These are phyloP conservation scores for Rhynchonycteris naso DNA, from an alignment of 2,797 vertebrate genomes.

Conservation along the genomic window DNA sequence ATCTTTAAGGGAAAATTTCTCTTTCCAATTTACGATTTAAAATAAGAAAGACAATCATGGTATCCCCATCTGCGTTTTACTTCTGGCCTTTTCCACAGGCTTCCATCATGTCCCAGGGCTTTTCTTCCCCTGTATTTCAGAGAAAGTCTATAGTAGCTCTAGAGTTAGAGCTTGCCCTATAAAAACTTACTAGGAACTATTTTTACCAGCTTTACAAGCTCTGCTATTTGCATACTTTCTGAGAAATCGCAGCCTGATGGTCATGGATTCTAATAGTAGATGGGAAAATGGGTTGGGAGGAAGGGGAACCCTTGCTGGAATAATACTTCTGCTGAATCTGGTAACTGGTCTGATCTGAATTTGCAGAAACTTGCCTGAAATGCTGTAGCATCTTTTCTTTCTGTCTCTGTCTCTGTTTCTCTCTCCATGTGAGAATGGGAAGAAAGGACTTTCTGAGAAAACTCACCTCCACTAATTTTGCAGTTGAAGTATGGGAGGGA, in stretches of 20 bases:
- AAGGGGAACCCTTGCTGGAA: background rate
- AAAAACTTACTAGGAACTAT: background rate
- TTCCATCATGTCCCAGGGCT: background rate
- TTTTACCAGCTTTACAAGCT: conserved; percentile 14
- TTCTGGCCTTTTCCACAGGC: background rate
- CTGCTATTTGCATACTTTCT: background rate
- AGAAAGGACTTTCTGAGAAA: background rate
- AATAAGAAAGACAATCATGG: background rate
- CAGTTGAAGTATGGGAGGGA: background rate
- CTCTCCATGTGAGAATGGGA: background rate
- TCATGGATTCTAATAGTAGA: background rate
- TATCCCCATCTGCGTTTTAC: background rate
- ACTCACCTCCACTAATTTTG: background rate
- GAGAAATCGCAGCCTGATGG: conserved; percentile 11
- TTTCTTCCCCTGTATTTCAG: background rate
- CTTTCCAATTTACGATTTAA: background rate
- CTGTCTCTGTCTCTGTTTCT: background rate
- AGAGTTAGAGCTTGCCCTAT: background rate
- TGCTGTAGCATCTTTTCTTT: background rate
- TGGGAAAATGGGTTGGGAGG: background rate
- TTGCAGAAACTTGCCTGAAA: background rate
- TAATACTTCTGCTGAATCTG: conserved; percentile 1
- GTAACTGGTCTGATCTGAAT: background rate
- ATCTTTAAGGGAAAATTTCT: background rate
- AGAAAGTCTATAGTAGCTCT: background rate